Percentiles rank a stretch among this genome's conserved stretches.
Evolutionary conservation across 2,113 vertebrate species (phyloP).

Genomic region (Bujurquina vittata): DNA sequence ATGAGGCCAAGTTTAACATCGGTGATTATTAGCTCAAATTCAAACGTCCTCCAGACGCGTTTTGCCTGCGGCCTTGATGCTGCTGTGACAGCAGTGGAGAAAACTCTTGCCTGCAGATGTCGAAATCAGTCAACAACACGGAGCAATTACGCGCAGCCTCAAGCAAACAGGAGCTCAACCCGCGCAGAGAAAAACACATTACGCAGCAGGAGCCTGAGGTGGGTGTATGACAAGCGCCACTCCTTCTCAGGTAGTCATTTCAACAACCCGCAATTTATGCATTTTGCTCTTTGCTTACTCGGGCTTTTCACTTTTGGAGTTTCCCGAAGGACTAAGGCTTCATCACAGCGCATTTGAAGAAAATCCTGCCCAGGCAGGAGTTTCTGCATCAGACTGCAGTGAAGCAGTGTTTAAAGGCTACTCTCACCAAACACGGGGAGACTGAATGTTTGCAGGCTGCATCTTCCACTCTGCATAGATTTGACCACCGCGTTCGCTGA

Average conservation of each 20-base stretch:
- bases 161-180: constrained; percentile 66
- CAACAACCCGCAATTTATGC: constrained; percentile 54
- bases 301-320: constrained; percentile 55
- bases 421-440: background rate
- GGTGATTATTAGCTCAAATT: too few species aligned
- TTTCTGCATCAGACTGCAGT: background rate
- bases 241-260: constrained; percentile 53
- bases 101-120: constrained; percentile 40
- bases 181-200: constrained; percentile 62
- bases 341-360: background rate
- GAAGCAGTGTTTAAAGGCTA: too few species aligned
- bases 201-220: constrained; percentile 29
- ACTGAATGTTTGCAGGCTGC: background rate
- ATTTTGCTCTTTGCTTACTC: constrained; percentile 43
- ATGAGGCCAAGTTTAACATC: background rate
- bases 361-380: constrained; percentile 2
- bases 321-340: constrained; percentile 32
- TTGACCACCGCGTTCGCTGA: background rate
- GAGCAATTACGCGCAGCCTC: constrained; percentile 54
- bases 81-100: constrained; percentile 15
- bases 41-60: background rate
- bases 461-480: background rate
- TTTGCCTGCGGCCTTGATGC: background rate
- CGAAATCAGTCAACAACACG: constrained; percentile 53
- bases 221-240: constrained; percentile 25